Percentiles rank a stretch among this genome's conserved stretches.
phyloP scores from a whole-genome alignment of 2,888 invertebrate genomes.

The Sarcophaga caerulescens region DNA sequence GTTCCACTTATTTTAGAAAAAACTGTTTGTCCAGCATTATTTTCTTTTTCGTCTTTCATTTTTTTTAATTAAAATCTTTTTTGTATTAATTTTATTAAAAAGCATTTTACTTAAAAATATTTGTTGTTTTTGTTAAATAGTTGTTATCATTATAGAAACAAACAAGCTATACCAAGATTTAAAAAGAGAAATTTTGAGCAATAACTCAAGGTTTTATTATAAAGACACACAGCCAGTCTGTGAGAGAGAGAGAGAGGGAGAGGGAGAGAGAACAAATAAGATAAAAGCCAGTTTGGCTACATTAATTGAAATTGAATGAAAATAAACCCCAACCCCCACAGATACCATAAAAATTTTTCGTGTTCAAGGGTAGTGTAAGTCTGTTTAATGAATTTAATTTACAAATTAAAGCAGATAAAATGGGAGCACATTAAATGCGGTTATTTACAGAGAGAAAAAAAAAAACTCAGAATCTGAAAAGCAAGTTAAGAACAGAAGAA shows the following conservation, averaged over 20 bases:
- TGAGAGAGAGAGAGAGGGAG: too few species aligned
- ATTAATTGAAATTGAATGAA: neutral
- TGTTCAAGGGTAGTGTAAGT: neutral
- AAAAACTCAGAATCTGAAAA: neutral
- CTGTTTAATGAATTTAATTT: neutral
- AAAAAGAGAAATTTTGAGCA: conserved; percentile 14
- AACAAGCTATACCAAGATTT: neutral
- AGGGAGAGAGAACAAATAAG: neutral
- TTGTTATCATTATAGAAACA: neutral
- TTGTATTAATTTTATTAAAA: conserved; percentile 32
- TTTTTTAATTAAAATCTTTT: conserved; percentile 1
- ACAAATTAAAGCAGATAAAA: neutral
- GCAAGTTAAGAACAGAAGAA: too few species aligned
- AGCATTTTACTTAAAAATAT: neutral
- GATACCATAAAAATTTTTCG: too few species aligned
- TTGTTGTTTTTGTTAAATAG: neutral
- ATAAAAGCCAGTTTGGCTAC: neutral
- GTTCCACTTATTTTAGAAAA: neutral
- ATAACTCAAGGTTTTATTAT: neutral
- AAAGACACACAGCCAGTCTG: neutral
- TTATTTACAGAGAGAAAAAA: neutral
- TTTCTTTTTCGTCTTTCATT: neutral
- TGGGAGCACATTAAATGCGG: neutral
- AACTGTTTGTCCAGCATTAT: conserved; percentile 1
- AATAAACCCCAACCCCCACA: too few species aligned